Percentiles rank a stretch among this genome's conserved stretches.
These are phyloP conservation scores for Tenthredo notha DNA, from an alignment of 2,888 invertebrate species.

Conservation along the genomic window DNA sequence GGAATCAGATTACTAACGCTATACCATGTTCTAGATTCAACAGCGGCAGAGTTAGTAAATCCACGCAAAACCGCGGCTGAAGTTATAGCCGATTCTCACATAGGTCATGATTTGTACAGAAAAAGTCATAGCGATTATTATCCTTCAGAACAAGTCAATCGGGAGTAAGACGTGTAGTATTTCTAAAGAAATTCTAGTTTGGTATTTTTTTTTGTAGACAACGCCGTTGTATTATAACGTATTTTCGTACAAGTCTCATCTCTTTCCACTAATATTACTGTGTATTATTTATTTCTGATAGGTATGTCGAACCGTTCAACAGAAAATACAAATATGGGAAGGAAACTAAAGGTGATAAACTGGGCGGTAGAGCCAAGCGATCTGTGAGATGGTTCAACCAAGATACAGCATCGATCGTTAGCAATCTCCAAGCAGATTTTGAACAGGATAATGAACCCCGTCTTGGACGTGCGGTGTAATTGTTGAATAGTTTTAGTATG, in stretches of 20 bases:
- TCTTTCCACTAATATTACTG: not conserved
- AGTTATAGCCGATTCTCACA: conserved; percentile 65
- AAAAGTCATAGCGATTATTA: conserved; percentile 79
- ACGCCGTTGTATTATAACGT: not conserved
- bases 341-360: conserved; percentile 47
- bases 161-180: conserved; percentile 69
- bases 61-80: conserved; percentile 76
- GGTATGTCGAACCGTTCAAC: conserved; percentile 63
- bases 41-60: conserved; percentile 75
- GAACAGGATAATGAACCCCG: conserved; percentile 56
- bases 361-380: conserved; percentile 60
- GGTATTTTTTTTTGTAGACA: not conserved
- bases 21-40: conserved; percentile 63
- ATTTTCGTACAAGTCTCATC: too few species aligned
- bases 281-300: conserved; percentile 55
- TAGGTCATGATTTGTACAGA: conserved; percentile 77
- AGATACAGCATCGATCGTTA: conserved; percentile 60
- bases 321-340: conserved; percentile 60
- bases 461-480: conserved; percentile 40
- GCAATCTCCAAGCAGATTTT: conserved; percentile 62
- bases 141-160: conserved; percentile 76
- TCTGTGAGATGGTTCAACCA: conserved; percentile 61
- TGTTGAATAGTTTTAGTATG: not conserved
- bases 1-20: not conserved
- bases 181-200: not conserved